A percentile compares a stretch with the other conserved stretches of the same genome.
Evolutionary conservation across 2,797 vertebrate genomes (phyloP).

Genomic region (Chanos chanos): DNA sequence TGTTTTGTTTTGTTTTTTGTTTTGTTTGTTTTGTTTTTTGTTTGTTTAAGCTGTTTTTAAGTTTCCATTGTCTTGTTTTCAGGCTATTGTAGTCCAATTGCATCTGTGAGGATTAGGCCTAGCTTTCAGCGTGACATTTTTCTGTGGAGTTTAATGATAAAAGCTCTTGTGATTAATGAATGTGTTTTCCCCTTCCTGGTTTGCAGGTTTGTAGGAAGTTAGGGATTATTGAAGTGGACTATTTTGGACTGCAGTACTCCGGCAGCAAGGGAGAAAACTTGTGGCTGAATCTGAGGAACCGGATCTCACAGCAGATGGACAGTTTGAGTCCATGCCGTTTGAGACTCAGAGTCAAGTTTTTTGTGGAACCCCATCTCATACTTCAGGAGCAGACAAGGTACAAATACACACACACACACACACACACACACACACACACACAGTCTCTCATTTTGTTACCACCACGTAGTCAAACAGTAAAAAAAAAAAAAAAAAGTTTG

Average conservation of each 20-base stretch:
- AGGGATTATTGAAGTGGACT: conserved; percentile 97
- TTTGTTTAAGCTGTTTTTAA: no score
- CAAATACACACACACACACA: not conserved
- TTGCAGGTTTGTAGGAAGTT: conserved; percentile 90
- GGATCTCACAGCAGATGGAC: conserved; percentile 98
- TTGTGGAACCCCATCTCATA: conserved; percentile 97
- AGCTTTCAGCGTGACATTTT: no score
- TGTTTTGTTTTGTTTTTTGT: no score
- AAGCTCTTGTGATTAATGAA: no score
- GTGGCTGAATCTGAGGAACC: conserved; percentile 97
- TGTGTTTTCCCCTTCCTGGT: not conserved
- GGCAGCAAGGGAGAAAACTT: conserved; percentile 95
- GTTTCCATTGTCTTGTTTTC: no score
- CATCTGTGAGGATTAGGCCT: no score
- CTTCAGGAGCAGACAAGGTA: conserved; percentile 97
- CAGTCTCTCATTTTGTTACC: not conserved
- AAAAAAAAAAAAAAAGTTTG: no score
- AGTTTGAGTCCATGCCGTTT: conserved; percentile 87
- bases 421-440: not conserved
- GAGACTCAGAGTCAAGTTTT: conserved; percentile 94
- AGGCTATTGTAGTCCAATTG: no score
- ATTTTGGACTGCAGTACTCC: conserved; percentile 95
- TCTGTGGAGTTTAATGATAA: no score
- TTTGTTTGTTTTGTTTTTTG: no score
- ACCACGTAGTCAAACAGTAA: no score